These are phyloP conservation scores for Ascidia mentula DNA, from an alignment of 23 tunicate species.

Conservation along the genomic window DNA sequence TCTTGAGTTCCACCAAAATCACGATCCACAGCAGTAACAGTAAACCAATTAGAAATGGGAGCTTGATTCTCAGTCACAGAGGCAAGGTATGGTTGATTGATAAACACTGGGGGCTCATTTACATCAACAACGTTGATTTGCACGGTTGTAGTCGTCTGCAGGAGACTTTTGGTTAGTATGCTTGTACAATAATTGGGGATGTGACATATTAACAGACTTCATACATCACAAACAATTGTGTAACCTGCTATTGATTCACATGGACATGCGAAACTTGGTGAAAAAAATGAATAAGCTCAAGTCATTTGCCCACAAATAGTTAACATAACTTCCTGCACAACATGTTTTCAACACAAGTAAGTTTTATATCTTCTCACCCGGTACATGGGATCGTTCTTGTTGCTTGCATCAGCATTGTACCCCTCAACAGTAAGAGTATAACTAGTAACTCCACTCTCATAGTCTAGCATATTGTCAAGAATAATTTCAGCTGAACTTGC, in stretches of 20 bases:
- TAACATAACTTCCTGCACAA: too few species aligned
- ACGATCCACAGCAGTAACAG: slow-evolving; percentile 52
- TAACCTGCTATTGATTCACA: too few species aligned
- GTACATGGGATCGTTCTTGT: neutral
- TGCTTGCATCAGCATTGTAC: slow-evolving; percentile 53
- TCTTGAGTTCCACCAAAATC: slow-evolving; percentile 74
- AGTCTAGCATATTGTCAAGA: slow-evolving; percentile 52
- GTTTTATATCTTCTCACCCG: neutral
- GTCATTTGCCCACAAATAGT: too few species aligned
- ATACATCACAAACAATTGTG: too few species aligned
- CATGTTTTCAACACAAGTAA: too few species aligned
- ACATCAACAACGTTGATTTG: slow-evolving; percentile 51
- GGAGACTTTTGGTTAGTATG: neutral
- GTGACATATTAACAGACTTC: too few species aligned
- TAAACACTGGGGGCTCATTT: slow-evolving; percentile 84
- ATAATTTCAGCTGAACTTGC: slow-evolving; percentile 44
- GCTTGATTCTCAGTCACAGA: slow-evolving; percentile 28
- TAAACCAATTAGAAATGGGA: slow-evolving; percentile 4
- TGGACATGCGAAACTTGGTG: too few species aligned
- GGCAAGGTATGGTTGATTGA: slow-evolving; percentile 41
- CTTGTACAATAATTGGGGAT: neutral
- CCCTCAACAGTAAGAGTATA: slow-evolving; percentile 36
- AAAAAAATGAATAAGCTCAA: too few species aligned
- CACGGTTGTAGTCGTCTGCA: slow-evolving; percentile 15
- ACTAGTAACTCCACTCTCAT: slow-evolving; percentile 34